A percentile compares a stretch with the other conserved stretches of the same genome.
Evolutionary conservation across 2,888 invertebrate genomes (phyloP).

Genomic region (Phasia obesa): DNA sequence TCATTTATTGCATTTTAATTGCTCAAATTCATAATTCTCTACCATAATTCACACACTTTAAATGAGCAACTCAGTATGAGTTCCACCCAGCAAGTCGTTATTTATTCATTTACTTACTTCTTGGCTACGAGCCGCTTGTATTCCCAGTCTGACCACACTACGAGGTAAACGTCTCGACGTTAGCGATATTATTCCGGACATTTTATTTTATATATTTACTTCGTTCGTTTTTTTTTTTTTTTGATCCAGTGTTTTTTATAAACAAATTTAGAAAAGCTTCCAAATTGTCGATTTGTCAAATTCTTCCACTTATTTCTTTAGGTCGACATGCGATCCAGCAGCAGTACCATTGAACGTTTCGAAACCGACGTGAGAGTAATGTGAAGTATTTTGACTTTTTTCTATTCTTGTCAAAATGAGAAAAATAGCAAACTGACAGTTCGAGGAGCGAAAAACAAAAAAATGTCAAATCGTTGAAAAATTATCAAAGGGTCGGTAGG

Average conservation of each 20-base stretch:
- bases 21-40: too few relatives aligned
- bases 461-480: too few relatives aligned
- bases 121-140: slow-evolving; percentile 76
- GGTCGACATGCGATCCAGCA: slow-evolving; percentile 59
- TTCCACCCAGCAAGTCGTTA: slow-evolving; percentile 17
- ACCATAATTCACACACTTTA: too few relatives aligned
- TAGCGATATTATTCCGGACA: slow-evolving; percentile 83
- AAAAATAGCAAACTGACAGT: background rate
- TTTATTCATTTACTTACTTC: slow-evolving; percentile 76
- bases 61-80: too few relatives aligned
- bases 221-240: slow-evolving; percentile 51
- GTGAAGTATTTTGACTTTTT: slow-evolving; percentile 24
- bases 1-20: too few relatives aligned
- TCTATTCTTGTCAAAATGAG: slow-evolving; percentile 51
- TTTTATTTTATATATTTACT: slow-evolving; percentile 68
- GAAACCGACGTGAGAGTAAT: slow-evolving; percentile 60
- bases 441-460: too few relatives aligned
- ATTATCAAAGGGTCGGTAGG: too few relatives aligned
- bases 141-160: slow-evolving; percentile 78
- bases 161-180: slow-evolving; percentile 83
- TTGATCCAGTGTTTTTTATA: slow-evolving; percentile 9
- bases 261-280: slow-evolving; percentile 35
- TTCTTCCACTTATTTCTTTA: slow-evolving; percentile 56
- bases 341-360: slow-evolving; percentile 57
- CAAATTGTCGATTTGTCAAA: slow-evolving; percentile 36